phyloP scores from a whole-genome alignment of 2,113 vertebrate species.

The Chrysochloris asiatica region DNA sequence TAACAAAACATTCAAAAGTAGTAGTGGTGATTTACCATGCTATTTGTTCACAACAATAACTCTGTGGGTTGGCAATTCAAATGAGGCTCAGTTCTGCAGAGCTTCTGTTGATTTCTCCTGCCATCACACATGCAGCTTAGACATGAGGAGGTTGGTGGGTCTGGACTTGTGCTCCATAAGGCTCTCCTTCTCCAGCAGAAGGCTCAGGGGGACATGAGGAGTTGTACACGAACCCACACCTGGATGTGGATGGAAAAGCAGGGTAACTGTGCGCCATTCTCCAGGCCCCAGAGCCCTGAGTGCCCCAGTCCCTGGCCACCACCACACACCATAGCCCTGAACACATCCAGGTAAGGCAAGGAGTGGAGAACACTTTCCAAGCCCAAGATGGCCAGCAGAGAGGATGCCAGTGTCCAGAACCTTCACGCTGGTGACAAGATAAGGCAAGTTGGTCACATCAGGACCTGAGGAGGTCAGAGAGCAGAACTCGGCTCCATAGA shows the following conservation, averaged over 20 bases:
- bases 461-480: neutral
- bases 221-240: neutral
- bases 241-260: neutral
- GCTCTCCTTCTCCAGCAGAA: neutral
- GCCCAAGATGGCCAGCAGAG: neutral
- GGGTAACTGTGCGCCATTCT: neutral
- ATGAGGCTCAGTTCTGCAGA: neutral
- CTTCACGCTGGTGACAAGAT: neutral
- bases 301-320: too few species aligned
- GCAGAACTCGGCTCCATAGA: neutral
- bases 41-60: too few species aligned
- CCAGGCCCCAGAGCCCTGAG: neutral
- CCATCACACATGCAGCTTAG: neutral
- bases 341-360: neutral
- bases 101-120: neutral
- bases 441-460: neutral
- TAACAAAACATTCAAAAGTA: neutral
- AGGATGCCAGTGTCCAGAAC: neutral
- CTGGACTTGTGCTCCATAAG: neutral
- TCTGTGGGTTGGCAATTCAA: neutral
- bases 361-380: neutral
- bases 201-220: neutral
- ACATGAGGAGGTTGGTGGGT: neutral
- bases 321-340: neutral
- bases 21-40: too few species aligned